Percentiles rank a stretch among this genome's conserved stretches.
Evolutionary conservation across 2,888 invertebrate genomes (phyloP).

Genomic region (Dasypolia templi): DNA sequence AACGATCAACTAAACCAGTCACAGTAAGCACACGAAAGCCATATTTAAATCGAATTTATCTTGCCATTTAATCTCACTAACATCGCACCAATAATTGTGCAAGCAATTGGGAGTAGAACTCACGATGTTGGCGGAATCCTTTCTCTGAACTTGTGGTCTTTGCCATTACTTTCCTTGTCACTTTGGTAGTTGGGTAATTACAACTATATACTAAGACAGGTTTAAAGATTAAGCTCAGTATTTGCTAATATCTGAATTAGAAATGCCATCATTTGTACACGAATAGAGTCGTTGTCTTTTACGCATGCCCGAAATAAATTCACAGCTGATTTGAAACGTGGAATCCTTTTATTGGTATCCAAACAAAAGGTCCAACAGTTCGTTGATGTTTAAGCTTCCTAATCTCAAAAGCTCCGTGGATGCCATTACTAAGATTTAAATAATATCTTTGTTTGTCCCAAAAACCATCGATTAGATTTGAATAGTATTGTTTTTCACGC

Average conservation of each 20-base stretch:
- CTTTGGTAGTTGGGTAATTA: background rate
- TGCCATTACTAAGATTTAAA: background rate
- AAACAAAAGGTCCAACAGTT: background rate
- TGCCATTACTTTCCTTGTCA: slow-evolving; percentile 50
- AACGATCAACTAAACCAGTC: slow-evolving; percentile 53
- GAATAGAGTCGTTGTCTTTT: background rate
- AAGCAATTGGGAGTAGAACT: slow-evolving; percentile 57
- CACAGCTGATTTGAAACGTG: no score
- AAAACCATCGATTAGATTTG: background rate
- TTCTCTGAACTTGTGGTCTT: slow-evolving; percentile 62
- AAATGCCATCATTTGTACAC: background rate
- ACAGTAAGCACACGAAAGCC: slow-evolving; percentile 47
- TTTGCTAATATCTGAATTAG: background rate
- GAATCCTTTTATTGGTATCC: no score
- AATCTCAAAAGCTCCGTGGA: background rate
- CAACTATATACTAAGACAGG: background rate
- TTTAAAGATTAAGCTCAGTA: slow-evolving; percentile 15
- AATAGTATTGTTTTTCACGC: background rate
- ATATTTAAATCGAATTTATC: slow-evolving; percentile 62
- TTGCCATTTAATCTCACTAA: slow-evolving; percentile 58
- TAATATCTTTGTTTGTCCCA: background rate
- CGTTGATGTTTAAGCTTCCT: background rate
- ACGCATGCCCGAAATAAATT: background rate
- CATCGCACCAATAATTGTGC: slow-evolving; percentile 55
- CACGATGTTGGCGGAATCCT: slow-evolving; percentile 57